Base-by-base conservation (phyloP, 2,888 invertebrate species). In the Abrostola triplasia region DNA sequence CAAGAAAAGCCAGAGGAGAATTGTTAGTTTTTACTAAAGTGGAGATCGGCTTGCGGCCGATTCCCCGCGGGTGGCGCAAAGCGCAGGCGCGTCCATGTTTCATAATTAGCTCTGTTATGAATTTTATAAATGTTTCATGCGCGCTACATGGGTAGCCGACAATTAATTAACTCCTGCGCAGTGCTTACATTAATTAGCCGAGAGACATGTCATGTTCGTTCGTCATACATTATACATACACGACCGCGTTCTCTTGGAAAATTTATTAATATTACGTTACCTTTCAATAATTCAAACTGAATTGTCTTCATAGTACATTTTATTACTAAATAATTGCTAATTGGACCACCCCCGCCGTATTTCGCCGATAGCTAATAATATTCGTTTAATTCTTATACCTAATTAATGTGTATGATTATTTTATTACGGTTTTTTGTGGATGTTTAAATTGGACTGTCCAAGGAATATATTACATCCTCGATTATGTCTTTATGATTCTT, bases 111-210 rank as follows among this genome's bases (percentile, higher is more conserved):
- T 83, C 84, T 89, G 93, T 93, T 94, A 94, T 94, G 93, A 93
- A 92, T 92, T 92, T 88, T 90, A 94, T 94, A 92, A 93, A 93
- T 94, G 90, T 92, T 93, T 93, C 92, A 93, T 93, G 91, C 85
- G 84, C 86, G 80, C 86, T 87, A 81, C 88, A 85, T 85, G 88
- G 85, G 87, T 86, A 88, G 88, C 87, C 90, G 89, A 90, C 93
- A 93, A 90, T 93, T 92, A 93, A 93, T 93, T 92, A 93, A 88
- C 90, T 90, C 88, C 84, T 85, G 89, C 85, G 86, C 90, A 87
- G 83, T 85, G 92, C 90, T 93, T 93, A 91, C 88, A 92, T 93
- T 93, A 91, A 93, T 92, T 93, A 93, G 85, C 83, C 80, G 76
- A 74, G 84, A 83, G 83, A 88, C 90, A 89, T 90, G 89, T 87